phyloP scores from a whole-genome alignment of 2,113 vertebrate species.

The Burhinus bistriatus region DNA sequence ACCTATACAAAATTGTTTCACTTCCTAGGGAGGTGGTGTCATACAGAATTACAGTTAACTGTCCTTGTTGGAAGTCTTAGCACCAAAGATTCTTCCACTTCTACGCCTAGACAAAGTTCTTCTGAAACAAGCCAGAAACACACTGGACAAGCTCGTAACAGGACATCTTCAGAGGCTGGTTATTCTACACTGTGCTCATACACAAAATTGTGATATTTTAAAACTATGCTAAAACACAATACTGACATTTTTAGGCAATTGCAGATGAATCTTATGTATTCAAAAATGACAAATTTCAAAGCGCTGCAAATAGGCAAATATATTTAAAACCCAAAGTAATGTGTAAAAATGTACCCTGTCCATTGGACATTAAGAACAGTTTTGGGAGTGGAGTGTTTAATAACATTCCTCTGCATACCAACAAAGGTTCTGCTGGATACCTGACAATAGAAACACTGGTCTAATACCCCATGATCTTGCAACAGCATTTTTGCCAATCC shows the following conservation, averaged over 20 bases:
- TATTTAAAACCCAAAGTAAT: not conserved
- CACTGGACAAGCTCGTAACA: not conserved
- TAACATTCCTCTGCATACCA: not conserved
- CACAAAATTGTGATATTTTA: not conserved
- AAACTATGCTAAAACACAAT: not conserved
- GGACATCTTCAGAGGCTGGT: not conserved
- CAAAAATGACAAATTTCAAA: not conserved
- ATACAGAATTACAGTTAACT: not conserved
- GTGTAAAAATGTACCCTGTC: not conserved
- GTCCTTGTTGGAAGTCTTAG: not conserved
- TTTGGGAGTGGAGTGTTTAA: not conserved
- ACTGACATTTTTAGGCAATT: not conserved
- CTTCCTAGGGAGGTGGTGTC: not conserved
- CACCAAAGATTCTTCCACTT: not conserved
- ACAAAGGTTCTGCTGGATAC: not conserved
- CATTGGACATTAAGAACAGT: not conserved
- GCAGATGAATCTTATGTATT: not conserved
- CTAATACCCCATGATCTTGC: not conserved
- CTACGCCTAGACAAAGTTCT: not conserved
- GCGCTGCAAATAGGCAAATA: not conserved
- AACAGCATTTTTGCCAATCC: not conserved
- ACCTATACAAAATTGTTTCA: not conserved
- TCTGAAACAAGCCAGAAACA: not conserved
- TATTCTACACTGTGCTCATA: not conserved
- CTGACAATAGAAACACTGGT: not conserved